Evolutionary conservation across 2,113 vertebrate genomes (phyloP).

Genomic region (Poeciliopsis turrubarensis): DNA sequence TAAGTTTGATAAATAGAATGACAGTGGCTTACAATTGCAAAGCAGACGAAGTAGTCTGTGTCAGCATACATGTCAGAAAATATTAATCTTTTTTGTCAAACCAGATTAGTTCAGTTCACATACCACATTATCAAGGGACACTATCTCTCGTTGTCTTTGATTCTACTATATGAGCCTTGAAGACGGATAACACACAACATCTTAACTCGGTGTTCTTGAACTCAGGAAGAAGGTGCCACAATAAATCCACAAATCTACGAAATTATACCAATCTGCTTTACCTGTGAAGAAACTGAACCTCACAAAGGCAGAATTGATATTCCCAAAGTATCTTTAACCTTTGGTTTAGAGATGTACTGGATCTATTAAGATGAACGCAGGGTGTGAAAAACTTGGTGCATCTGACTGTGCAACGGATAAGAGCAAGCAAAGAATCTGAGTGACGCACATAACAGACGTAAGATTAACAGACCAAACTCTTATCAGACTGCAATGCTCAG

Average conservation of each 20-base stretch:
- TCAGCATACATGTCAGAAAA: slow-evolving; percentile 47
- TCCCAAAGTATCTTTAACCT: slow-evolving; percentile 40
- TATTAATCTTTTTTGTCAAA: slow-evolving; percentile 63
- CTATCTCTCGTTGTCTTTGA: slow-evolving; percentile 72
- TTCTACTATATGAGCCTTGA: slow-evolving; percentile 69
- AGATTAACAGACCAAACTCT: slow-evolving; percentile 33
- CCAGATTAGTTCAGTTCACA: slow-evolving; percentile 53
- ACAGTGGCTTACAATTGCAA: slow-evolving; percentile 29
- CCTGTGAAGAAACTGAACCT: slow-evolving; percentile 76
- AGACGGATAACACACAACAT: slow-evolving; percentile 58
- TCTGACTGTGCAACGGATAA: slow-evolving; percentile 19
- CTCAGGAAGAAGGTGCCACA: slow-evolving; percentile 34
- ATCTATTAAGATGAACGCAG: slow-evolving; percentile 59
- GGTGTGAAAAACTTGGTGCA: slow-evolving; percentile 43
- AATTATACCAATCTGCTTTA: slow-evolving; percentile 74
- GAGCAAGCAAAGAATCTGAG: slow-evolving; percentile 32
- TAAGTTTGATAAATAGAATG: slow-evolving; percentile 26
- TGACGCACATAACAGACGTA: slow-evolving; percentile 30
- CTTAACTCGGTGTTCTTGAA: slow-evolving; percentile 62
- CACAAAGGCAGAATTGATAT: slow-evolving; percentile 45
- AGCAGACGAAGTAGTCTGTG: slow-evolving; percentile 30
- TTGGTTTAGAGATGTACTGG: slow-evolving; percentile 52
- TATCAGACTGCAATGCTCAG: slow-evolving; percentile 18
- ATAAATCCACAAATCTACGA: slow-evolving; percentile 57
- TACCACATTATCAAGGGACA: slow-evolving; percentile 52